A percentile compares a stretch with the other conserved stretches of the same genome.
phyloP scores from a whole-genome alignment of 2,888 invertebrate species.

The Drosophila quinaria region DNA sequence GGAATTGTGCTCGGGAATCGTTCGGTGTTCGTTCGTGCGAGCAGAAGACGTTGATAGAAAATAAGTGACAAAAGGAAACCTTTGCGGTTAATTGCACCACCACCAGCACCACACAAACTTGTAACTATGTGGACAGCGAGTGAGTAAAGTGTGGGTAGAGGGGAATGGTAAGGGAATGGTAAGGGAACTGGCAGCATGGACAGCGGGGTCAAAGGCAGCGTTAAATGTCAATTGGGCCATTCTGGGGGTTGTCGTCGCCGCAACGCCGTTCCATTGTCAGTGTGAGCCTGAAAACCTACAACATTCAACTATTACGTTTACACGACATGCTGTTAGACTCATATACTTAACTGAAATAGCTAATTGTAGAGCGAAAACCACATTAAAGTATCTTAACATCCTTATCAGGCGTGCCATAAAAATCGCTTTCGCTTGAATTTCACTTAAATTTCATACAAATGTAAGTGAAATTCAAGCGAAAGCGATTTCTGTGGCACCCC shows the following conservation, averaged over 20 bases:
- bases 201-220: conserved; percentile 65
- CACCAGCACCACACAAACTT: conserved; percentile 11
- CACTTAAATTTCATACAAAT: too few species aligned
- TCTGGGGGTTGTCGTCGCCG: conserved; percentile 43
- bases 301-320: conserved; percentile 7
- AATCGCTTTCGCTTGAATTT: too few species aligned
- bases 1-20: not conserved
- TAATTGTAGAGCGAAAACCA: too few species aligned
- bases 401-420: too few species aligned
- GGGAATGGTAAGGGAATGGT: not conserved
- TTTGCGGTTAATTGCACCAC: conserved; percentile 77
- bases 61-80: conserved; percentile 75
- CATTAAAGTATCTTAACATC: too few species aligned
- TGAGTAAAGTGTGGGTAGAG: not conserved
- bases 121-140: not conserved
- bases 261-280: conserved; percentile 24
- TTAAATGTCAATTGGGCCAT: conserved; percentile 75
- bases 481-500: too few species aligned
- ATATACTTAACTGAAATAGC: too few species aligned
- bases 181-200: not conserved
- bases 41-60: conserved; percentile 28
- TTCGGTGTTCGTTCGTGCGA: conserved; percentile 33
- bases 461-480: too few species aligned
- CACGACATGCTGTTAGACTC: not conserved
- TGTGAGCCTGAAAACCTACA: conserved; percentile 46